Percentiles rank a stretch among this genome's conserved stretches.
Conservation (phyloP, 2,888 invertebrate genomes). For the Leptopilina myrica region DNA sequence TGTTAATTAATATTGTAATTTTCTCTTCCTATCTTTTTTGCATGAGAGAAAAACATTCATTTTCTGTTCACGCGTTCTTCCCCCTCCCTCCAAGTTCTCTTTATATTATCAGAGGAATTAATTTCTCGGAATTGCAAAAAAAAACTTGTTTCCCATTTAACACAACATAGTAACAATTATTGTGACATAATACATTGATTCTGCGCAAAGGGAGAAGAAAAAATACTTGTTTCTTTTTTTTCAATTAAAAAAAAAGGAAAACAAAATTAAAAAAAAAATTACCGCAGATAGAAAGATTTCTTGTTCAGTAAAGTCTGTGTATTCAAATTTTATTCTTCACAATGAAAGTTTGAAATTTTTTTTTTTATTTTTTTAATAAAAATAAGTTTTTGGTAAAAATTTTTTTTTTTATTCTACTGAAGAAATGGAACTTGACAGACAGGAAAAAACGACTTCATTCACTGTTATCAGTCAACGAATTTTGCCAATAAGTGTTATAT, state of each 20-base stretch:
- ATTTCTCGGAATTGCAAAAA: conserved; percentile 6
- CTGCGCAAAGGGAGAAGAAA: neutral
- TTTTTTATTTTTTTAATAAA: no score
- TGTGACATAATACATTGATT: conserved; percentile 1
- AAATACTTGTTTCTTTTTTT: neutral
- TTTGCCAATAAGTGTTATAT: no score
- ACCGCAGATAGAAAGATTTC: neutral
- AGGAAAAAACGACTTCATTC: no score
- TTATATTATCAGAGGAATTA: neutral
- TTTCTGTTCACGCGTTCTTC: neutral
- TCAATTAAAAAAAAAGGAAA: neutral
- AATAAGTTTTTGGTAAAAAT: no score
- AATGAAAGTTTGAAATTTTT: no score
- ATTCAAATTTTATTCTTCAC: no score
- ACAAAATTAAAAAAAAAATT: neutral
- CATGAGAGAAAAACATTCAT: conserved; percentile 3
- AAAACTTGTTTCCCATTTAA: conserved; percentile 2
- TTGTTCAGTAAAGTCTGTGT: neutral
- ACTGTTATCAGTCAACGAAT: no score
- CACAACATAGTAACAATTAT: conserved; percentile 1
- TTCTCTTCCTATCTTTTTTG: neutral
- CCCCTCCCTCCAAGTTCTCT: neutral
- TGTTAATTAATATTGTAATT: neutral
- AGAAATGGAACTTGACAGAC: no score
- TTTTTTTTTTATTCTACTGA: no score